Percentiles rank a stretch among this genome's conserved stretches.
Evolutionary conservation across 2,888 invertebrate genomes (phyloP).

Genomic region (Agonopterix arenella): DNA sequence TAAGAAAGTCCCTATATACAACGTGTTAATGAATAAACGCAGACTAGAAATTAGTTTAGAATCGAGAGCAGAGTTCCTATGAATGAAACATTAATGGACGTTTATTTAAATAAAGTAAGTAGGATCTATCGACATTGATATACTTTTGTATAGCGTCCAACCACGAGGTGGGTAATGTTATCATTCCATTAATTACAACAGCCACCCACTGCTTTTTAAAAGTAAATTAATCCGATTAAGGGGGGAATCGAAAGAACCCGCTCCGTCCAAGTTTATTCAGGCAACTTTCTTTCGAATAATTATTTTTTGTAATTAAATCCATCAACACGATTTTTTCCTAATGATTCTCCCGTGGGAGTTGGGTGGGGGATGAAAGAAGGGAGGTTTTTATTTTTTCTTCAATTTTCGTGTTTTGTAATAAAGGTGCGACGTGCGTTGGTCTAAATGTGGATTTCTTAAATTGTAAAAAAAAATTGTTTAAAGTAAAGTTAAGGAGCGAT

Average conservation of each 20-base stretch:
- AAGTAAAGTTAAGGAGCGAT: too few species aligned
- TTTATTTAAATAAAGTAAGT: too few species aligned
- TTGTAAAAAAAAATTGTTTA: too few species aligned
- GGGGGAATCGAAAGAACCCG: slow-evolving; percentile 73
- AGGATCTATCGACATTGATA: too few species aligned
- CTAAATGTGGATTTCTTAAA: slow-evolving; percentile 23
- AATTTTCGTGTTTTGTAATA: slow-evolving; percentile 25
- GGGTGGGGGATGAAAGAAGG: slow-evolving; percentile 24
- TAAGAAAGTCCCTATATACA: too few species aligned
- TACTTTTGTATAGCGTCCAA: slow-evolving; percentile 35
- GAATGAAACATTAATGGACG: too few species aligned
- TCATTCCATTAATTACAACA: slow-evolving; percentile 76
- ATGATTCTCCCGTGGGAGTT: slow-evolving; percentile 70
- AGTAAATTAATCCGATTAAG: slow-evolving; percentile 77
- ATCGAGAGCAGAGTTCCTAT: too few species aligned
- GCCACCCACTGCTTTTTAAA: slow-evolving; percentile 72
- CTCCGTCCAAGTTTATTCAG: slow-evolving; percentile 74
- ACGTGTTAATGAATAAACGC: too few species aligned
- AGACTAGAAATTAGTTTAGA: too few species aligned
- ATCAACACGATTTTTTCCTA: slow-evolving; percentile 78
- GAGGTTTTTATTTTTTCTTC: slow-evolving; percentile 49
- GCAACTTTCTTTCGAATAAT: slow-evolving; percentile 74
- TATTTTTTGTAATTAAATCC: slow-evolving; percentile 78
- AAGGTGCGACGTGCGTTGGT: slow-evolving; percentile 20
- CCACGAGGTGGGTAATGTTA: slow-evolving; percentile 73